Base-by-base conservation (phyloP, 2,888 invertebrate species). In the Oscheius sp. region DNA sequence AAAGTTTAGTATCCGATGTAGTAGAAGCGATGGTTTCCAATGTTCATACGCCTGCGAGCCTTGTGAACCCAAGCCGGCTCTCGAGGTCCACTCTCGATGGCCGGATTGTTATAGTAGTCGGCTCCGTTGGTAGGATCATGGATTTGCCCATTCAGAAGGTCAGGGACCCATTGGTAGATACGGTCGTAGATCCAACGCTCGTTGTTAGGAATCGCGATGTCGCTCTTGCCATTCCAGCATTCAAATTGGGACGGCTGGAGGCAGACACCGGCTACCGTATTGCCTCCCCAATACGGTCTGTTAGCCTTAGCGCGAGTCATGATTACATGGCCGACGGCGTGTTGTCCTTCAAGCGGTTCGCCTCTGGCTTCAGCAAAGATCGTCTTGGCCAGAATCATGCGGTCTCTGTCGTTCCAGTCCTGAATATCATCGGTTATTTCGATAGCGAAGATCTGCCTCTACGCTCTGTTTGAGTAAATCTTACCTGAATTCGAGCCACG, bases 41-140 rank as follows among this genome's bases (percentile, higher is more conserved):
- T n/a, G n/a, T n/a, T n/a, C 7, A 42, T n/a, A n/a, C n/a, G n/a
- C n/a, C n/a, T n/a, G n/a, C n/a, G n/a, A 11, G 35, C 53, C n/a
- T 68, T 68, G 1, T 35, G 51, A n/a, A 53, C 53, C 68, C 68
- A 68, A 10, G 51, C 7, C 5, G 68, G 42, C 7, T 42, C 42
- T 42, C 42, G 0, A 7, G 42, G 4, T 42, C 42, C 53, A 21
- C 51, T 55, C 5, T 68, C 68, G 13, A 50, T 68, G 0, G 0
- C 1, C 29, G 68, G 68, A 35, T 68, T 68, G 33, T 68, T 68
- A 5, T 68, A 68, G 29, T 70, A 58, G 35, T 70, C 70, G 32
- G 32, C 13, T 1, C 59, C 70, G 2, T 48, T 13, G 35, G 70
- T 70, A 2, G 37, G 37, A 47, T 70, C 70, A 1, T 2, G 47